Evolutionary conservation across 2,797 vertebrate species (phyloP), one percentile per base, ranked within the genome.

Genomic region (Notolepis coatsorum): DNA sequence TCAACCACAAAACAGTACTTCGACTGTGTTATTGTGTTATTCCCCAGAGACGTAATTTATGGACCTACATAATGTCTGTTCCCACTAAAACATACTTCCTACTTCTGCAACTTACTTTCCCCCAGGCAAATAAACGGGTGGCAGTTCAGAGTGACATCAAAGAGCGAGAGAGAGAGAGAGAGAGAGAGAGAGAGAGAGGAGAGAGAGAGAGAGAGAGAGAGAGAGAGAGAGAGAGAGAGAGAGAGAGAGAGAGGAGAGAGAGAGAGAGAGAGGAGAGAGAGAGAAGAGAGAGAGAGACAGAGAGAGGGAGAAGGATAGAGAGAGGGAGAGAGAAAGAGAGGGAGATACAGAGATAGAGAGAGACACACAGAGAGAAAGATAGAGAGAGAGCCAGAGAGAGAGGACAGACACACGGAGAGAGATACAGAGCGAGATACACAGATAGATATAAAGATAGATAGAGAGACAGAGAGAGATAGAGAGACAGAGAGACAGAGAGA

Each of bases 331-430:
- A 12, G 3, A 2, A 37, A 55, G 8, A 37, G 33, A 54, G 7
- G 5, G 18, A 45, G 9, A 21, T n/a, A 43, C n/a, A 43, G 41
- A 12, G 30, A 37, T 15, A 21, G 30, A 35, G 17, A 52, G 13
- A 35, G 6, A n/a, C 7, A 21, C 8, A 5, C 12, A 12, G 51
- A 33, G 35, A n/a, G 4, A n/a, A 4, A 10, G 5, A 27, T 23
- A 18, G 25, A 30, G 68, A 69, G 70, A 56, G 31, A 67, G 84
- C n/a, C n/a, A n/a, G 75, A 80, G 71, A 71, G 69, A 65, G 63
- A 86, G 81, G 82, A 86, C 49, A 74, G 86, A 79, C 66, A 48
- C 35, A 62, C 66, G 75, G 4, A 65, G n/a, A n/a, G n/a, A 87
- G 89, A 87, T 86, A 82, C 68, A 87, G 81, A 52, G 25, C 5